Evolutionary conservation across 2,113 vertebrate species (phyloP), one percentile per base, ranked within the genome.

Genomic region (Hypomesus transpacificus): DNA sequence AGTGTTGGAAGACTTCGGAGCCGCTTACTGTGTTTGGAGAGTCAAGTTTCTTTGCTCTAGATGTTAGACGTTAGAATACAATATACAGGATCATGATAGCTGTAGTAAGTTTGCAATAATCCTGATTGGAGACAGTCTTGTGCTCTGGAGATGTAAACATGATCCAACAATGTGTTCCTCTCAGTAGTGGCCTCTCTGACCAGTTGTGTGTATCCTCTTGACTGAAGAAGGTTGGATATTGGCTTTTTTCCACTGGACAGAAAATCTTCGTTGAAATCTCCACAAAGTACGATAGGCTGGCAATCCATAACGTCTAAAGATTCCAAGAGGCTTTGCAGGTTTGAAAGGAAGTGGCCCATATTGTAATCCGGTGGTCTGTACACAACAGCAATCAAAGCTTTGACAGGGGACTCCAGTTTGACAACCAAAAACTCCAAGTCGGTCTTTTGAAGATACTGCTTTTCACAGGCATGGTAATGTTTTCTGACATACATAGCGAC

Each of bases 381-480:
- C 6, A 80, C 65, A 50, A 57, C 51, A 39, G 28, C 69, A 16
- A 71, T 34, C 22, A 71, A 9, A 9, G 61, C 34, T 18, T 68
- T 57, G 1, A 72, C 24, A 28, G 46, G 46, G 14, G n/a, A 22
- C 18, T 31, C 14, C 16, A 74, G 14, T 46, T 74, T 74, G n/a
- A 77, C 3, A 6, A 77, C 60, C 58, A 60, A 66, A 56, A 70
- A 74, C 26, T 82, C 80, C 34, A 82, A 5, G 24, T 71, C 71
- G 1, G 74, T 82, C 58, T 69, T 63, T 14, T 76, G 73, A 39
- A 82, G 22, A 16, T 76, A 82, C 9, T 58, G 53, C 4, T 53
- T n/a, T 39, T 34, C 54, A 24, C 24, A 3, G 14, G 22, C 59
- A 52, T 71, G 2, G 6, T 72, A 13, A 14, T 50, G 52, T 16